A percentile compares a stretch with the other conserved stretches of the same genome.
phyloP scores from a whole-genome alignment of 2,113 vertebrate genomes.

The Canis aureus region DNA sequence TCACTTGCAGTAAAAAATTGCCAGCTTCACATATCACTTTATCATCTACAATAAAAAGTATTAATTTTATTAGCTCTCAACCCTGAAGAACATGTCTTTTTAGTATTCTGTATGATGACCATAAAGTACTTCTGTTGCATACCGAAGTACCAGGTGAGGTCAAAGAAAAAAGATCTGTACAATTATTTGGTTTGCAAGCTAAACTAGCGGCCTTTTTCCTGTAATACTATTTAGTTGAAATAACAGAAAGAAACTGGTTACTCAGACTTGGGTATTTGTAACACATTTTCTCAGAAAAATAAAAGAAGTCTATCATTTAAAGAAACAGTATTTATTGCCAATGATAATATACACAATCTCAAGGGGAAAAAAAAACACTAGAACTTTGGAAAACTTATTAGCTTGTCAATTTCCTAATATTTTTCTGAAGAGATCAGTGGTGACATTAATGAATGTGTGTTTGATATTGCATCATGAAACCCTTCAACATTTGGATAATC shows the following conservation, averaged over 20 bases:
- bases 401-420: background rate
- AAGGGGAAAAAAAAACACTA: background rate
- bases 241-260: background rate
- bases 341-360: background rate
- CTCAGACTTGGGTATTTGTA: background rate
- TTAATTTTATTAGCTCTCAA: background rate
- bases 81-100: background rate
- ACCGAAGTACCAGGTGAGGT: background rate
- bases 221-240: background rate
- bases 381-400: conserved; percentile 20
- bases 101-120: background rate
- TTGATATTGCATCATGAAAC: background rate
- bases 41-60: background rate
- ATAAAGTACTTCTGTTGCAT: background rate
- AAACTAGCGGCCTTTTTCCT: background rate
- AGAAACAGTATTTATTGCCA: background rate
- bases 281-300: background rate
- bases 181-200: background rate
- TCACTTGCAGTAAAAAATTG: background rate
- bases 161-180: background rate
- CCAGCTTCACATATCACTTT: background rate
- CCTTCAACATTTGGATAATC: background rate
- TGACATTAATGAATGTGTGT: background rate
- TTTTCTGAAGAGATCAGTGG: background rate
- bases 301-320: background rate